Percentiles rank a stretch among this genome's conserved stretches.
Conservation (phyloP, 2,797 vertebrate species). For the Parambassis ranga region DNA sequence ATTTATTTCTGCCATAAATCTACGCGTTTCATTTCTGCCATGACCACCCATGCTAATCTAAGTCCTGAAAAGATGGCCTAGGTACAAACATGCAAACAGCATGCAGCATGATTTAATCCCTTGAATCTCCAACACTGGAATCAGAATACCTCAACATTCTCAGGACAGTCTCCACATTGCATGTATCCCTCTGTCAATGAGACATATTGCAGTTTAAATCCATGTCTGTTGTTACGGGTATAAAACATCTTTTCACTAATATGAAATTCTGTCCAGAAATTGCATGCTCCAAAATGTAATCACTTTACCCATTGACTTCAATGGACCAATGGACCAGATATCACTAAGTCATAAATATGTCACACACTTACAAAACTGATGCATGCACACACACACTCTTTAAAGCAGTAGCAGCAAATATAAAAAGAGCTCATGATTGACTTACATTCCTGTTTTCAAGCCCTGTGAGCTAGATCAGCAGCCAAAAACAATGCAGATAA, state of each 20-base stretch:
- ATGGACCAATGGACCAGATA: too few species aligned
- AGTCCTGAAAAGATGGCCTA: not conserved
- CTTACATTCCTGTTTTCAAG: constrained; percentile 3
- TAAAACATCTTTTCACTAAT: too few species aligned
- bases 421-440: constrained; percentile 44
- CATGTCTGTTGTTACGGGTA: too few species aligned
- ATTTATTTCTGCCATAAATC: constrained; percentile 11
- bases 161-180: too few species aligned
- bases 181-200: too few species aligned
- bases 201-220: too few species aligned
- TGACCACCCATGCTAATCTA: constrained; percentile 14
- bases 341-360: too few species aligned
- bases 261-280: too few species aligned
- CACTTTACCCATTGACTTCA: too few species aligned
- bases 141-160: not conserved
- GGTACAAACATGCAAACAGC: not conserved
- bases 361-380: not conserved
- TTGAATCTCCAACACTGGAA: not conserved
- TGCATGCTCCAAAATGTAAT: too few species aligned
- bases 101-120: not conserved
- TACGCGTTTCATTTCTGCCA: not conserved
- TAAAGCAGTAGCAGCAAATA: constrained; percentile 36
- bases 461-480: constrained; percentile 3
- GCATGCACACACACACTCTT: not conserved
- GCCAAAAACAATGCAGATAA: not conserved